phyloP scores from a whole-genome alignment of 2,113 vertebrate species.

The Ivindomyrus marchei region DNA sequence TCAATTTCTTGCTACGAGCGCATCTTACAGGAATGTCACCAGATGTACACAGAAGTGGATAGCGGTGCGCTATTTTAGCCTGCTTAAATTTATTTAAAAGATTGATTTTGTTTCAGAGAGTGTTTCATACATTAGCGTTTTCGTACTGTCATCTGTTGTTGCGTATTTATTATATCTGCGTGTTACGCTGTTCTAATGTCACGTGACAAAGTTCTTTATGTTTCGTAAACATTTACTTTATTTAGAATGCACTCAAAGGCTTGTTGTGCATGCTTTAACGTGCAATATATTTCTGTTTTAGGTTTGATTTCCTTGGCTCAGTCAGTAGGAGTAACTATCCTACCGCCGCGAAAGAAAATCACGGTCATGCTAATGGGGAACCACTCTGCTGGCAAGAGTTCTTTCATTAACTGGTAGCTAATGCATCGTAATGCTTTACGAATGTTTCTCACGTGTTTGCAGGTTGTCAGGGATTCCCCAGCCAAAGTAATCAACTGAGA shows the following conservation, averaged over 20 bases:
- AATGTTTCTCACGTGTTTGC: background rate
- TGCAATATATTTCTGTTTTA: slow-evolving; percentile 22
- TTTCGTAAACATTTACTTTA: background rate
- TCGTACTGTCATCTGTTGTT: background rate
- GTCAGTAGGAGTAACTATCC: slow-evolving; percentile 60
- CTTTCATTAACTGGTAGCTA: slow-evolving; percentile 73
- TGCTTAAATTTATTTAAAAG: background rate
- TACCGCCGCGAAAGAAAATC: slow-evolving; percentile 72
- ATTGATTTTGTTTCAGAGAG: background rate
- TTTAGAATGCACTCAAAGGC: background rate
- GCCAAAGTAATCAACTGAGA: background rate
- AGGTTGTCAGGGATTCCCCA: background rate
- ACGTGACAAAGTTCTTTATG: background rate
- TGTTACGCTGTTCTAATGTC: background rate
- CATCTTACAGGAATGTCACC: slow-evolving; percentile 66
- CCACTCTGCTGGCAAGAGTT: slow-evolving; percentile 77
- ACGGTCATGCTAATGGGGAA: slow-evolving; percentile 75
- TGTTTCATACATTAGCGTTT: background rate
- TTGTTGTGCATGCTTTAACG: background rate
- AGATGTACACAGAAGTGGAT: slow-evolving; percentile 63
- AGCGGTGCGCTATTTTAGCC: slow-evolving; percentile 47
- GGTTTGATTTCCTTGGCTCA: slow-evolving; percentile 63
- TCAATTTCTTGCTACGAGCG: slow-evolving; percentile 63
- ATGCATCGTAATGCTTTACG: background rate
- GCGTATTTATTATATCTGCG: background rate